Conservation (phyloP, 2,797 vertebrate species). For the Sebastes flavidus region DNA sequence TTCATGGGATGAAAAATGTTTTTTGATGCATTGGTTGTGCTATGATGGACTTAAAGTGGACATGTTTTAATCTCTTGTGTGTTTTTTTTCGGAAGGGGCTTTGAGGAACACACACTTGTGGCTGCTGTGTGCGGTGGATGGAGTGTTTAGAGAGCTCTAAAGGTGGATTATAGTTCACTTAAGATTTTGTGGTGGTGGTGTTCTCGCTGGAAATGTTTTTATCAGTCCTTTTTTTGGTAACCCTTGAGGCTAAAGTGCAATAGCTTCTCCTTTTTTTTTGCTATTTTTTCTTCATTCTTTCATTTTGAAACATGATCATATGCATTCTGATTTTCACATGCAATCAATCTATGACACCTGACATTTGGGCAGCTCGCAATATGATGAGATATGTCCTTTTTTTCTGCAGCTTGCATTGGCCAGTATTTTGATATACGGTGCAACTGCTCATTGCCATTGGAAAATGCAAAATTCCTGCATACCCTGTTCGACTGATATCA, state of each 20-base stretch:
- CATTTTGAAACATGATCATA: background rate
- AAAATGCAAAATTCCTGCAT: background rate
- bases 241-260: too few relatives aligned
- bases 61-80: constrained; percentile 20
- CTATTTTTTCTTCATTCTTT: background rate
- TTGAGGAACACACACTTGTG: constrained; percentile 11
- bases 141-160: constrained; percentile 9
- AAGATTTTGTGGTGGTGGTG: constrained; percentile 18
- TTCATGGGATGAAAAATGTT: constrained; percentile 24
- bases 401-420: background rate
- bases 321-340: background rate
- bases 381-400: background rate
- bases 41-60: constrained; percentile 26
- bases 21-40: constrained; percentile 10
- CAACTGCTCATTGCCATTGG: background rate
- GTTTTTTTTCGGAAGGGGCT: background rate
- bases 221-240: background rate
- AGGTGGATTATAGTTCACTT: constrained; percentile 25
- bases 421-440: background rate
- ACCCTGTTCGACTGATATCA: background rate
- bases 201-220: background rate
- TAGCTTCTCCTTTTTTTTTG: background rate
- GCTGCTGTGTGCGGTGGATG: background rate
- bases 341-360: background rate
- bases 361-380: background rate